Conservation (phyloP, 2,888 invertebrate genomes). For the Spisula solida region DNA sequence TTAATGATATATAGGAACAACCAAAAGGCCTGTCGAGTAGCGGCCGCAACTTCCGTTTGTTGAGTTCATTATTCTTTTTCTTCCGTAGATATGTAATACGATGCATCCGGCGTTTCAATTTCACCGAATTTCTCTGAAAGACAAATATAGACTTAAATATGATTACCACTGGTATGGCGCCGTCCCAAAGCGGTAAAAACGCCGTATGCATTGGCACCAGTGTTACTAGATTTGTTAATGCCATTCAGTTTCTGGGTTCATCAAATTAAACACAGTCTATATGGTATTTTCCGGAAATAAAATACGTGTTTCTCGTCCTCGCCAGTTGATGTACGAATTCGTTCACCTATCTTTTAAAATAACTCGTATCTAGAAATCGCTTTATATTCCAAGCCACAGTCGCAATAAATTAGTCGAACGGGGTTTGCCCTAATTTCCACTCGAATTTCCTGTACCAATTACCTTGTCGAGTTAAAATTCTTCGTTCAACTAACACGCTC, state of each 20-base stretch:
- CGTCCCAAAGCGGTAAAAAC: no score
- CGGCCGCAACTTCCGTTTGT: conserved; percentile 18
- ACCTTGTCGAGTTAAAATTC: no score
- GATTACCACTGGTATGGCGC: neutral
- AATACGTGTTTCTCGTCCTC: neutral
- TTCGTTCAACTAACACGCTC: no score
- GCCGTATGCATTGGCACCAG: no score
- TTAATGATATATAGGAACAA: conserved; percentile 81
- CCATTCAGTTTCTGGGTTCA: neutral
- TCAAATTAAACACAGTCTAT: neutral
- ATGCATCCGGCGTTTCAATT: neutral
- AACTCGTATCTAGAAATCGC: neutral
- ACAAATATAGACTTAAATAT: neutral
- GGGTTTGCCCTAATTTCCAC: no score
- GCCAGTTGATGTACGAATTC: neutral
- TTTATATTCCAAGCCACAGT: neutral
- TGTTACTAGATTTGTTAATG: neutral
- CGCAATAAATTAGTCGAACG: neutral
- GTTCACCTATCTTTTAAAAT: neutral
- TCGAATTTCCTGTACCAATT: no score
- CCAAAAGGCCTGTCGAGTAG: conserved; percentile 56
- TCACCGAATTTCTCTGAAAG: neutral
- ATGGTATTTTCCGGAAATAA: neutral
- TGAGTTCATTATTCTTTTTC: neutral
- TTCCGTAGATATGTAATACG: neutral